Evolutionary conservation across 1,140 invertebrate genomes (phyloP).

Genomic region (Orchesella cincta): DNA sequence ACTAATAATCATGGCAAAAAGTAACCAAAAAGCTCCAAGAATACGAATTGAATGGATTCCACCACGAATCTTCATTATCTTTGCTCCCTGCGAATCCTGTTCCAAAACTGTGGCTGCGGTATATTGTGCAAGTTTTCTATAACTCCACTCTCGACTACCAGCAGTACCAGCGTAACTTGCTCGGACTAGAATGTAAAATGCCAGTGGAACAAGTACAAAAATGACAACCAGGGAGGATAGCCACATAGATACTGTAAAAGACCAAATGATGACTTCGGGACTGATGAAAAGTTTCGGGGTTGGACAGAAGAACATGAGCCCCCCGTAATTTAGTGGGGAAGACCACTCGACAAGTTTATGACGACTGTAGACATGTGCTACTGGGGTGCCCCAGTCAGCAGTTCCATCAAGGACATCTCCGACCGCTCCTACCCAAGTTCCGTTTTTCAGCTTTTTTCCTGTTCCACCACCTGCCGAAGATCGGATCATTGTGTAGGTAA

Average conservation of each 20-base stretch:
- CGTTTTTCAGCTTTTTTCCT: background rate
- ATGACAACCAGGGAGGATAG: too few species aligned
- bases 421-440: constrained; percentile 11
- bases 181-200: too few species aligned
- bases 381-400: background rate
- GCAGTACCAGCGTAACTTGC: background rate
- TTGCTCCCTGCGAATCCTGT: background rate
- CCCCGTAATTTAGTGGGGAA: background rate
- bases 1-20: background rate
- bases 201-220: too few species aligned
- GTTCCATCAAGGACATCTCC: background rate
- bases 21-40: background rate
- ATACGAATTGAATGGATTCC: background rate
- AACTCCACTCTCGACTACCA: background rate
- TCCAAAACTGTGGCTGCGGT: background rate
- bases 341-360: constrained; percentile 22
- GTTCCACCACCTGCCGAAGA: background rate
- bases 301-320: background rate
- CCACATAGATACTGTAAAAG: too few species aligned
- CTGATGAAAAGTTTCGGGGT: background rate
- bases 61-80: background rate
- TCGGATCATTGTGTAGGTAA: background rate
- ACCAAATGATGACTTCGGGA: background rate
- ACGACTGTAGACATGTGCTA: constrained; percentile 17
- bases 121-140: background rate